Conservation (phyloP, 2,888 invertebrate genomes). For the Bembecia ichneumoniformis region DNA sequence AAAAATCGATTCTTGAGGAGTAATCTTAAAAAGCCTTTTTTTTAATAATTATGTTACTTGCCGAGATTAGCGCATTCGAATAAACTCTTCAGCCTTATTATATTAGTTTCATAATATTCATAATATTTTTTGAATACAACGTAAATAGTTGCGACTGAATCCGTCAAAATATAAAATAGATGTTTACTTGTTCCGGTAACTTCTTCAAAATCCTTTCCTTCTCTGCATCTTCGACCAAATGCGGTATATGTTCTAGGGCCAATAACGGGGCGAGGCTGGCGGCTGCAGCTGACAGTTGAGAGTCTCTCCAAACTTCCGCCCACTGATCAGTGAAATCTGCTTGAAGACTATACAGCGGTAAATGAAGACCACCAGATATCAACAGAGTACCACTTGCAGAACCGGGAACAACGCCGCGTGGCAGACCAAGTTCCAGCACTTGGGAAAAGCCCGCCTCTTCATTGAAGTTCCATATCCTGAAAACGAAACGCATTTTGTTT, state of each 20-base stretch:
- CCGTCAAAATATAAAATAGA: neutral
- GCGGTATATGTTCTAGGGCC: constrained; percentile 68
- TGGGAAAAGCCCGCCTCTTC: constrained; percentile 80
- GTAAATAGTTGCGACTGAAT: neutral
- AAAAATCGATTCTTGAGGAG: no score
- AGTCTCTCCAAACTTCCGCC: constrained; percentile 61
- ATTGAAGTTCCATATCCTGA: constrained; percentile 79
- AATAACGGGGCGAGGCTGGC: constrained; percentile 73
- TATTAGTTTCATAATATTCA: no score
- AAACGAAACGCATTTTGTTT: constrained; percentile 14
- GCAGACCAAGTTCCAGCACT: constrained; percentile 76
- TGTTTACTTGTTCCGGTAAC: constrained; percentile 68
- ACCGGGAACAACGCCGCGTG: constrained; percentile 76
- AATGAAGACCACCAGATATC: constrained; percentile 75
- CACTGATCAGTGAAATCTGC: constrained; percentile 50
- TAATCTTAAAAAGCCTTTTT: no score
- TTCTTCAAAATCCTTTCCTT: constrained; percentile 62
- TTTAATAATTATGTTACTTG: no score
- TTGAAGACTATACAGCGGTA: constrained; percentile 61
- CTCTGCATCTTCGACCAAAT: constrained; percentile 64
- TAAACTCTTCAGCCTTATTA: no score
- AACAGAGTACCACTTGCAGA: constrained; percentile 75
- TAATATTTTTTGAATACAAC: neutral
- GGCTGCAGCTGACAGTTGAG: constrained; percentile 65
- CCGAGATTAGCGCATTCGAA: no score